Conservation (phyloP, 2,888 invertebrate species). For the Molorchus minor region DNA sequence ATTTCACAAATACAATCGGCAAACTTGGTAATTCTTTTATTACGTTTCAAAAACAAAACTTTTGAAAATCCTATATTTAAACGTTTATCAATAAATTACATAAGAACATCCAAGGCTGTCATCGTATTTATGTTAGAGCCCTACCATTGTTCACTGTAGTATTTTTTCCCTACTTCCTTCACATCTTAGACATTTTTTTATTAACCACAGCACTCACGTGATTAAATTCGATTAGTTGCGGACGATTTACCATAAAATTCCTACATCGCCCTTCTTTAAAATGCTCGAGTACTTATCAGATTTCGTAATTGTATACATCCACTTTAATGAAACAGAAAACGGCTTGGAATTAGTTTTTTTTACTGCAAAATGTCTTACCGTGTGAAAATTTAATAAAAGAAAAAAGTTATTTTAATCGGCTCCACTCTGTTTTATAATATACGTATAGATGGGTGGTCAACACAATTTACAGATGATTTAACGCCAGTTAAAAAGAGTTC, state of each 20-base stretch:
- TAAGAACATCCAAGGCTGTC: no score
- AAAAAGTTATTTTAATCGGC: background rate
- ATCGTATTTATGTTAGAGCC: no score
- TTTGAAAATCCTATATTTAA: no score
- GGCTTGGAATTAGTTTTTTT: constrained; percentile 27
- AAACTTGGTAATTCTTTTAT: no score
- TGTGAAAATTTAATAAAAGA: constrained; percentile 16
- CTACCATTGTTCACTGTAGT: no score
- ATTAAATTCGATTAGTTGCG: constrained; percentile 26
- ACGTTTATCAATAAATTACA: no score
- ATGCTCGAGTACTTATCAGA: constrained; percentile 24
- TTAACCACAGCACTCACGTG: no score
- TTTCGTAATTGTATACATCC: constrained; percentile 31
- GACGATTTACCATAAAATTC: constrained; percentile 27
- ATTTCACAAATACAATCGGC: no score
- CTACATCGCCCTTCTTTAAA: constrained; percentile 3
- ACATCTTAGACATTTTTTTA: no score
- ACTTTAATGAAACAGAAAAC: constrained; percentile 31
- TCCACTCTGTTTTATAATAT: background rate
- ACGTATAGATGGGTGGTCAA: constrained; percentile 1
- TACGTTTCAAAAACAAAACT: no score
- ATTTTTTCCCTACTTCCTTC: no score
- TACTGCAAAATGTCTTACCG: constrained; percentile 8
- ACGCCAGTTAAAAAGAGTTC: no score
- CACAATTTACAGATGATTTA: background rate